Conservation (phyloP, 1,140 invertebrate species). For the Dolichoris vasculosae region DNA sequence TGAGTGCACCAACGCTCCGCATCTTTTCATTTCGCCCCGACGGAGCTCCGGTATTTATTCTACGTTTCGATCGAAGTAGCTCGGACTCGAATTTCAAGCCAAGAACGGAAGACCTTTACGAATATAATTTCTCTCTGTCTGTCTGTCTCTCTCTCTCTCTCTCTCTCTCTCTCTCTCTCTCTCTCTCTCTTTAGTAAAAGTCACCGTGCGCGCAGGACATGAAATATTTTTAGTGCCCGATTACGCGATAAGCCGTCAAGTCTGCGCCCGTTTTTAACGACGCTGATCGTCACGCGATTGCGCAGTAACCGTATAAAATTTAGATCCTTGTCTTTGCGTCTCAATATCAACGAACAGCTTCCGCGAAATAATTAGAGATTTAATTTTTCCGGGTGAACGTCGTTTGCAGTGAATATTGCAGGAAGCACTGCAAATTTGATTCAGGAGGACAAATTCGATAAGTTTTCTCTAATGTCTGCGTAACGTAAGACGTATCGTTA, state of each 20-base stretch:
- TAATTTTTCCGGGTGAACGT: too few relatives aligned
- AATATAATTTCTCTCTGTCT: neutral
- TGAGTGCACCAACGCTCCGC: neutral
- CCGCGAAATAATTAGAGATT: neutral
- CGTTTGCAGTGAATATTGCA: too few relatives aligned
- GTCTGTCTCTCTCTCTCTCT: neutral
- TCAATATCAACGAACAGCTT: neutral
- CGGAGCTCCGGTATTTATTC: slow-evolving; percentile 31
- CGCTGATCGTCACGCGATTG: neutral
- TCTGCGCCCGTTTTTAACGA: too few relatives aligned
- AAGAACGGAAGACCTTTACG: neutral
- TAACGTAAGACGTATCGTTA: too few relatives aligned
- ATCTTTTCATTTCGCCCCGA: neutral
- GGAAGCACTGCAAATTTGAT: too few relatives aligned
- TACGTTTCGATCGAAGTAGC: neutral
- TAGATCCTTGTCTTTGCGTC: neutral
- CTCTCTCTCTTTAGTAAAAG: neutral
- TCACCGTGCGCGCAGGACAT: neutral
- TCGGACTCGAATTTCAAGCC: slow-evolving; percentile 26
- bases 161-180: neutral
- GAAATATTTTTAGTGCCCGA: neutral
- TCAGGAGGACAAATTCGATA: too few relatives aligned
- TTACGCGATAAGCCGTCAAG: neutral
- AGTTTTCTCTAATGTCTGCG: too few relatives aligned
- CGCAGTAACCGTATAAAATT: neutral